phyloP scores from a whole-genome alignment of 2,797 vertebrate genomes.

The Carapus acus region DNA sequence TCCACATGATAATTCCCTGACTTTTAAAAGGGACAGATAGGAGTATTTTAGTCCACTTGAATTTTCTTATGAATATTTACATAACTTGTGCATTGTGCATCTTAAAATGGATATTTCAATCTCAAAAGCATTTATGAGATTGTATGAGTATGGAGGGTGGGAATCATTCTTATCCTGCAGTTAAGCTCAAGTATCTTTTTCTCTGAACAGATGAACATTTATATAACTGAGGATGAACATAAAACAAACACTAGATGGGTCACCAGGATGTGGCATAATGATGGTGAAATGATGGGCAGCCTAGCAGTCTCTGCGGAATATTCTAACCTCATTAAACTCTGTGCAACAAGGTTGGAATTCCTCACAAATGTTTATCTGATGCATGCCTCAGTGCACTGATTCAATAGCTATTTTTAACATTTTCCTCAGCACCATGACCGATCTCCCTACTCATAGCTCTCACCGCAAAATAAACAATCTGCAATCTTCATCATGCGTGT shows the following conservation, averaged over 20 bases:
- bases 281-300: background rate
- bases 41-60: no score
- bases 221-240: background rate
- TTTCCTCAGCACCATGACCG: slow-evolving; percentile 10
- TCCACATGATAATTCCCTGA: no score
- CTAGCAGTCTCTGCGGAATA: background rate
- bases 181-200: no score
- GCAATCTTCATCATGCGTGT: no score
- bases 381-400: slow-evolving; percentile 37
- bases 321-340: slow-evolving; percentile 17
- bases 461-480: slow-evolving; percentile 27
- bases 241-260: background rate
- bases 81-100: no score
- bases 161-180: no score
- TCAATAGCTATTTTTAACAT: slow-evolving; percentile 45
- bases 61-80: no score
- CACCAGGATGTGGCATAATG: background rate
- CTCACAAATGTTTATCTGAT: slow-evolving; percentile 47
- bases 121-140: no score
- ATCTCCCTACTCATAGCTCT: slow-evolving; percentile 20
- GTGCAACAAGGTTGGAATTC: slow-evolving; percentile 30
- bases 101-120: no score
- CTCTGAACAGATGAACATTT: no score
- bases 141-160: no score
- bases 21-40: no score